Base-by-base conservation (phyloP, 2,797 vertebrate species). In the Amphiprion clarkii region DNA sequence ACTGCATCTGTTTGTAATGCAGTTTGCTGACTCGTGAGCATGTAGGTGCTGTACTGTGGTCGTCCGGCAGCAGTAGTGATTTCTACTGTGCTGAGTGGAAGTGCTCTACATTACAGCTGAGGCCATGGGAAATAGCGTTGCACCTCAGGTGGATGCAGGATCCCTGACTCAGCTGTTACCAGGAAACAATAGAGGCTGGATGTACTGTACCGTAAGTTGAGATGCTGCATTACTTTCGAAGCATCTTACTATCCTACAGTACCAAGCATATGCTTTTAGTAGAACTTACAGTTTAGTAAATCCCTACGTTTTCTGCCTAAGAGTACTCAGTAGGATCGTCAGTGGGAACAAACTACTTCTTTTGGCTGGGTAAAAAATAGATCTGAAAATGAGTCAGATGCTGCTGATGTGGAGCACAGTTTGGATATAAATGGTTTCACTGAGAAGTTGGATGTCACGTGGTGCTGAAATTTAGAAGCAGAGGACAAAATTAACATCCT, bases 41-140 rank as follows among this genome's bases (percentile, higher is more conserved):
- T 61, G 72, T 57, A 29, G 6, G 10, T 59, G 65, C 56, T 70
- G 27, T 58, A 4, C 48, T 65, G 9, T 59, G 27, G 66, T 62
- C 80, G 68, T 67, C 72, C 52, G 52, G 72, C 67, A 75, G 73
- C 88, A 72, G 80, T 88, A 91, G 90, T 82, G 87, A 88, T 89
- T 89, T 83, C 74, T 78, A 48, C 71, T 85, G 67, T 88, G 91
- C 88, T 91, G 84, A 89, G 77, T 86, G 78, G 78, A 82, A 74
- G 44, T 49, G 46, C 86, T 79, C 67, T 81, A 52, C 64, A 72
- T 69, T 88, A 69, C 70, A 79, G 84, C 87, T 90, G 83, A 88
- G 84, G 75, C 87, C 83, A 85, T 75, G 85, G 88, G 82, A 87
- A 72, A 82, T 78, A 40, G 78, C 76, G 76, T 56, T 65, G 85